Conservation (phyloP, 2,797 vertebrate genomes). For the Rhinichthys osculus region DNA sequence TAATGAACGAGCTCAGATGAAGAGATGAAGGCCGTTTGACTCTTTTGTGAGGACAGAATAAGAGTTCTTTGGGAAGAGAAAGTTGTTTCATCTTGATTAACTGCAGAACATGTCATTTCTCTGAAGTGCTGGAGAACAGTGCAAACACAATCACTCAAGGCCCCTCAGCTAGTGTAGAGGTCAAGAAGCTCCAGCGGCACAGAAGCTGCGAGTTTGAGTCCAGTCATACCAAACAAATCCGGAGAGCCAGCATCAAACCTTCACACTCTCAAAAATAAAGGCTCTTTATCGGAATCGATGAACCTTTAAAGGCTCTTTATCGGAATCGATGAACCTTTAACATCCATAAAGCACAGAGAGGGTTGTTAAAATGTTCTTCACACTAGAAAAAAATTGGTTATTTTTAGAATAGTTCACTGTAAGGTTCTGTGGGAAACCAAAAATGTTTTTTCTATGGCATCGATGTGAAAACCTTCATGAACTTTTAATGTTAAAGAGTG, state of each 20-base stretch:
- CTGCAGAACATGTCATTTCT: not conserved
- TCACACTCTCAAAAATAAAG: not conserved
- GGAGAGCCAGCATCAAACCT: not conserved
- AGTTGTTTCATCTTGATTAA: slow-evolving; percentile 1
- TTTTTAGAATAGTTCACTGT: not conserved
- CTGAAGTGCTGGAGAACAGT: not conserved
- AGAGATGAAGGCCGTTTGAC: not conserved
- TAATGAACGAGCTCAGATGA: not conserved
- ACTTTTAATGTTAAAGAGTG: not conserved
- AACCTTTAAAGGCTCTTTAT: not conserved
- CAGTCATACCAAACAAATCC: not conserved
- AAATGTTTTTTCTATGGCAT: not conserved
- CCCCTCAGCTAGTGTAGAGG: not conserved
- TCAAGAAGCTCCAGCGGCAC: not conserved
- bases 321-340: not conserved
- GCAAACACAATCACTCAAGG: slow-evolving; percentile 4
- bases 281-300: not conserved
- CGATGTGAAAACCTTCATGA: not conserved
- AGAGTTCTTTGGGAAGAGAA: not conserved
- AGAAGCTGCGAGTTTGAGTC: not conserved
- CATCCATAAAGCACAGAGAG: not conserved
- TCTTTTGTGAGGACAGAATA: not conserved
- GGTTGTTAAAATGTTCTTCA: not conserved
- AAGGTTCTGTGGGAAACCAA: not conserved
- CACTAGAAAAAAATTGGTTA: not conserved